Conservation (phyloP, 2,888 invertebrate genomes). For the Polietes domitor region DNA sequence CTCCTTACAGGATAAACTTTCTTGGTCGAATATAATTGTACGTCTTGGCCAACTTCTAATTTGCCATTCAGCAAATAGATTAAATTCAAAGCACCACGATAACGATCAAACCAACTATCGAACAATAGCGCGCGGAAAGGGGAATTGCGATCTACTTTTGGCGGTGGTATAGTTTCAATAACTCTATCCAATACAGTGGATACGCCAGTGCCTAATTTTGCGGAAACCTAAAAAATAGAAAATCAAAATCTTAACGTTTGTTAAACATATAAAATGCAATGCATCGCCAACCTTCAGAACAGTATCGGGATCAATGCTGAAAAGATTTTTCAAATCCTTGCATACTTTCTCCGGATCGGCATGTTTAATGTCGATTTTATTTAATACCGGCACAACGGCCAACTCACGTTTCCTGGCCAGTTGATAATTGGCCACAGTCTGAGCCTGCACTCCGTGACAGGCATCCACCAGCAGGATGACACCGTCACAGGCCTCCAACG, state of each 20-base stretch:
- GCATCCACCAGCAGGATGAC: constrained; percentile 97
- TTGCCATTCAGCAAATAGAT: constrained; percentile 90
- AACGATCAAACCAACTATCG: constrained; percentile 96
- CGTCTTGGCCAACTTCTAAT: constrained; percentile 87
- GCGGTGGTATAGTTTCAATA: constrained; percentile 89
- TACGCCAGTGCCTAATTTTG: constrained; percentile 94
- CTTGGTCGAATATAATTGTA: constrained; percentile 86
- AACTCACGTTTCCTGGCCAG: constrained; percentile 92
- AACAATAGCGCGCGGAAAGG: constrained; percentile 92
- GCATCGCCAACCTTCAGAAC: constrained; percentile 85
- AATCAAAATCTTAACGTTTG: neutral
- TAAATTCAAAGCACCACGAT: constrained; percentile 90
- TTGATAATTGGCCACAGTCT: constrained; percentile 98
- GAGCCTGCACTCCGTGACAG: constrained; percentile 97
- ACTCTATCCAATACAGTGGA: constrained; percentile 89
- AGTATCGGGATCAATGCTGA: constrained; percentile 88
- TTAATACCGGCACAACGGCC: constrained; percentile 93
- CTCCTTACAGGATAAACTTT: constrained; percentile 90
- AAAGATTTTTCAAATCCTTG: constrained; percentile 89
- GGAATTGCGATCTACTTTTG: constrained; percentile 83
- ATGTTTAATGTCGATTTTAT: constrained; percentile 97
- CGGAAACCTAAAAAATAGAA: constrained; percentile 86
- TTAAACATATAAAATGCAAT: neutral
- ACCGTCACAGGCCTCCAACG: constrained; percentile 96
- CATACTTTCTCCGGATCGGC: constrained; percentile 92